Evolutionary conservation across 2,888 invertebrate species (phyloP).

Genomic region (Lepidonotus clava): DNA sequence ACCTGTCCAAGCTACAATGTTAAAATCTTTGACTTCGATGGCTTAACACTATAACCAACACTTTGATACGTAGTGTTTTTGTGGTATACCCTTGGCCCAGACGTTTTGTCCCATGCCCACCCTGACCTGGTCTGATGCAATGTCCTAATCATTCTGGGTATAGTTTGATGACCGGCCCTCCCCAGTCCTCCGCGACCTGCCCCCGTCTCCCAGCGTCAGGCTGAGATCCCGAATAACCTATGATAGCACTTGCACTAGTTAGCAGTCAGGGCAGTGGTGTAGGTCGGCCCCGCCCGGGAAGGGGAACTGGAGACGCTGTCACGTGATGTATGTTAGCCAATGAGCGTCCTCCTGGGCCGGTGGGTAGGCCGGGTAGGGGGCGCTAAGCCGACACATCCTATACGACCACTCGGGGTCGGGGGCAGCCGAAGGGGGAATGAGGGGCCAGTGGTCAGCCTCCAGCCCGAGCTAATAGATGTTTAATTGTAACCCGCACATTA

Average conservation of each 20-base stretch:
- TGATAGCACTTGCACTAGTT: not conserved
- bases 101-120: too few species aligned
- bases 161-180: not conserved
- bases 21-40: too few species aligned
- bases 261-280: conserved; percentile 34
- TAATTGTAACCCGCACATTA: conserved; percentile 22
- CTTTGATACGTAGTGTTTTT: too few species aligned
- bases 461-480: conserved; percentile 8
- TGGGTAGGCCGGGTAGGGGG: not conserved
- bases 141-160: not conserved
- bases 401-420: not conserved
- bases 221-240: not conserved
- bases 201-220: not conserved
- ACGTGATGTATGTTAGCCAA: not conserved
- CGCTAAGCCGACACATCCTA: not conserved
- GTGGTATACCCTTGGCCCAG: too few species aligned
- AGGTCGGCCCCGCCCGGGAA: not conserved
- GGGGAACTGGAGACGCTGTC: not conserved
- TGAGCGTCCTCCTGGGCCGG: conserved; percentile 5
- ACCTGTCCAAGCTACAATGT: too few species aligned
- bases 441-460: not conserved
- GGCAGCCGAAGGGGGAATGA: not conserved
- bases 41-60: too few species aligned
- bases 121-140: not conserved
- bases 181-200: not conserved